Conservation (phyloP, 1,140 invertebrate species). For the Aphidius ervi region DNA sequence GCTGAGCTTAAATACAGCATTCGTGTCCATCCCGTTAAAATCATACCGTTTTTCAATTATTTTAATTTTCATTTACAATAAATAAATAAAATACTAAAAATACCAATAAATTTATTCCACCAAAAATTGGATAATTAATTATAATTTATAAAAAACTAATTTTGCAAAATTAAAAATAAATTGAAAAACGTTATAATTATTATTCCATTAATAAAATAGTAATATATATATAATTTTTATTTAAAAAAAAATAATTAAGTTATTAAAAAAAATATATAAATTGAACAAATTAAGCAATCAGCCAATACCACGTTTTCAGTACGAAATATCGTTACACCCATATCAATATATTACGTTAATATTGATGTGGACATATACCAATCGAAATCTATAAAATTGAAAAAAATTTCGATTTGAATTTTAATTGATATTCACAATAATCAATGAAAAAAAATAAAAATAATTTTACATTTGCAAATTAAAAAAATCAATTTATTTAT, state of each 20-base stretch:
- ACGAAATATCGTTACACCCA: conserved; percentile 47
- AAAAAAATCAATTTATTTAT: too few relatives aligned
- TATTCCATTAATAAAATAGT: too few relatives aligned
- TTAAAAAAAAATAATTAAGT: conserved; percentile 17
- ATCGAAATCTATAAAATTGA: conserved; percentile 38
- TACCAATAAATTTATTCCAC: not conserved
- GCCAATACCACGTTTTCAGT: conserved; percentile 53
- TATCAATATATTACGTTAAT: conserved; percentile 51
- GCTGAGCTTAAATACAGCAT: conserved; percentile 54
- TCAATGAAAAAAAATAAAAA: too few relatives aligned
- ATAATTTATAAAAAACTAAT: not conserved
- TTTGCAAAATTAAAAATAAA: not conserved
- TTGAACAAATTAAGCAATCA: conserved; percentile 52
- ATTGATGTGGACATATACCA: conserved; percentile 53
- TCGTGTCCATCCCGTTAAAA: conserved; percentile 45
- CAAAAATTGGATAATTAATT: conserved; percentile 1
- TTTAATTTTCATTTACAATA: not conserved
- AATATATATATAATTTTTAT: too few relatives aligned
- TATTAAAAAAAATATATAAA: conserved; percentile 30
- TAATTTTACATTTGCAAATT: too few relatives aligned
- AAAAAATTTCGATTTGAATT: not conserved
- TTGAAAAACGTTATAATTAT: conserved; percentile 8
- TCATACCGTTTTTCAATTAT: conserved; percentile 3
- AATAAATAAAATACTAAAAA: not conserved
- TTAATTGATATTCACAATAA: not conserved